Percentiles rank a stretch among this genome's conserved stretches.
These are phyloP conservation scores for Watersipora subatra DNA, from an alignment of 1,140 invertebrate genomes.

Conservation along the genomic window DNA sequence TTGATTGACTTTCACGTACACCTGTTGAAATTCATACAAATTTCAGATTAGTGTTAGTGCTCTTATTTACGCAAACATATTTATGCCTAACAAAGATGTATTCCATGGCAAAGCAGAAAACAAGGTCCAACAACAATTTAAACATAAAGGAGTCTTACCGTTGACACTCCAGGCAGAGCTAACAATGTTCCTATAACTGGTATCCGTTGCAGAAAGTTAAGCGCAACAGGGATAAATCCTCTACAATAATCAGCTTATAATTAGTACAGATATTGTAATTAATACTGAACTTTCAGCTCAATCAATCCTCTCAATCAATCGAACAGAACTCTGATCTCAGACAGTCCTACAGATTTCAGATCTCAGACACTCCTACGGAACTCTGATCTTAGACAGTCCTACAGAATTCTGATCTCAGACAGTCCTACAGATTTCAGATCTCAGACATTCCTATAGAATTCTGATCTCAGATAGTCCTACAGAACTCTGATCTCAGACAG, in stretches of 20 bases:
- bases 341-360: neutral
- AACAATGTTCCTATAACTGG: conserved; percentile 50
- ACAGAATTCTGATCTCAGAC: no score
- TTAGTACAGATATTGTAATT: neutral
- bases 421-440: no score
- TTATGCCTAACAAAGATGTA: neutral
- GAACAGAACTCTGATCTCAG: neutral
- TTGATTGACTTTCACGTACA: neutral
- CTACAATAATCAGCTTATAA: conserved; percentile 36
- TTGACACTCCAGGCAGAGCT: conserved; percentile 48
- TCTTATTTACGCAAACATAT: neutral
- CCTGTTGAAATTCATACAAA: neutral
- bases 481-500: no score
- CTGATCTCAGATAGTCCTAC: no score
- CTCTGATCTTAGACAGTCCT: no score
- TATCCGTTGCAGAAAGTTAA: conserved; percentile 52
- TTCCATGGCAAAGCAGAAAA: no score
- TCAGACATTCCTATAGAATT: no score
- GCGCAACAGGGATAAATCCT: conserved; percentile 53
- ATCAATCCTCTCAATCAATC: neutral
- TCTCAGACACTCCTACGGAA: neutral
- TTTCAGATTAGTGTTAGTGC: neutral
- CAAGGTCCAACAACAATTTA: neutral
- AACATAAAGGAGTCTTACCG: conserved; percentile 36
- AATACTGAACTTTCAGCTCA: neutral